Base-by-base conservation (phyloP, 2,888 invertebrate genomes). In the Cetonia aurata region DNA sequence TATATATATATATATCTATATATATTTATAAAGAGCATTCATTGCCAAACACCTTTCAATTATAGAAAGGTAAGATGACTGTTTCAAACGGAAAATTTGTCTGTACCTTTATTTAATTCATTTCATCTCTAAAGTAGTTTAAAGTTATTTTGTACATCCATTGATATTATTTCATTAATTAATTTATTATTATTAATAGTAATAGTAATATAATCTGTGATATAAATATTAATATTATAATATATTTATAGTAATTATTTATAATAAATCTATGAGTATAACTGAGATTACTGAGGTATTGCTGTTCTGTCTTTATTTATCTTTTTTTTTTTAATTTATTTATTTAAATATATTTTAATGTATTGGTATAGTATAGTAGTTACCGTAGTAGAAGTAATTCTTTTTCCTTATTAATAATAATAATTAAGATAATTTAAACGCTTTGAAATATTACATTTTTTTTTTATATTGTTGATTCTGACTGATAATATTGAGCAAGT, bases 211-310 rank as follows among this genome's bases (percentile, higher is more conserved):
- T 72, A 82, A 76, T 82, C 81, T 83, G 37, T 37, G 82, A 83
- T 84, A 84, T 84, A 83, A 83, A 84, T 85, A 83, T 81, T 80
- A 57, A 72, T 73, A 72, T 67, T 72, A 71, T 73, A 37, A 33
- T 62, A 62, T 62, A 62, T 31, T 50, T 37, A 37, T 37, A 37
- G 10, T 50, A 50, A 71, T 69, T 71, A 73, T 74, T 67, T 10
- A 37, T 37, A 70, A 73, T 80, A 79, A 80, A 79, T 80, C 79
- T 83, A 81, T 62, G 50, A 48, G 79, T 78, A 78, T 84, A 84
- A 82, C 85, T 85, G 85, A 85, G 84, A 79, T 82, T 79, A 72
- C 79, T 84, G 85, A 85, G 85, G 85, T 85, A 85, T 85, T 85
- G 84, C 82, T 83, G 85, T 85, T 84, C 75, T 82, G 80, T 81